phyloP scores from a whole-genome alignment of 2,797 vertebrate genomes.

The Hoplostethus mediterraneus region DNA sequence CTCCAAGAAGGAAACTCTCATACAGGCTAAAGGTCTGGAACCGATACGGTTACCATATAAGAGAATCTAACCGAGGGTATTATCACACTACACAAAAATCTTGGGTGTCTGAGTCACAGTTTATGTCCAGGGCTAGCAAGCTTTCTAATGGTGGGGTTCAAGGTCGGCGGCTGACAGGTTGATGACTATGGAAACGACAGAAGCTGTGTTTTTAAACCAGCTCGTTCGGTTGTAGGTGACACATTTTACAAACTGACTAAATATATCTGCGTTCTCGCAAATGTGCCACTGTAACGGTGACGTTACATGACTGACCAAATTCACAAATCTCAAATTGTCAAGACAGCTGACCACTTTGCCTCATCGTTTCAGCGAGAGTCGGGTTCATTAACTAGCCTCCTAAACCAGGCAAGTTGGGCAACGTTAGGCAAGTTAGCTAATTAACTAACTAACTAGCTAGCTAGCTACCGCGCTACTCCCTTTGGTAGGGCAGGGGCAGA shows the following conservation, averaged over 20 bases:
- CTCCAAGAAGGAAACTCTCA: constrained; percentile 1
- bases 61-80: constrained; percentile 21
- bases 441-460: constrained; percentile 33
- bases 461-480: constrained; percentile 22
- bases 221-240: neutral
- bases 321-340: neutral
- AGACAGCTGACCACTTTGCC: neutral
- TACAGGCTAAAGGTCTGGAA: constrained; percentile 6
- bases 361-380: neutral
- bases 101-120: constrained; percentile 51
- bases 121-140: constrained; percentile 17
- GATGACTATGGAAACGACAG: neutral
- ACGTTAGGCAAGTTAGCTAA: constrained; percentile 15
- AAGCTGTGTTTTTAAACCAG: constrained; percentile 14
- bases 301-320: neutral
- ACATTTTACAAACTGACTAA: constrained; percentile 19
- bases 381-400: constrained; percentile 9
- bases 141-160: constrained; percentile 11
- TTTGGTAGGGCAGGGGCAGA: neutral
- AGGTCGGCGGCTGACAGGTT: neutral
- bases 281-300: neutral
- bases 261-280: neutral
- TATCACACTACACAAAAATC: constrained; percentile 53
- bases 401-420: constrained; percentile 62
- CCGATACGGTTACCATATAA: constrained; percentile 20